Conservation (phyloP, 2,797 vertebrate genomes). For the Triplophysa bombifrons region DNA sequence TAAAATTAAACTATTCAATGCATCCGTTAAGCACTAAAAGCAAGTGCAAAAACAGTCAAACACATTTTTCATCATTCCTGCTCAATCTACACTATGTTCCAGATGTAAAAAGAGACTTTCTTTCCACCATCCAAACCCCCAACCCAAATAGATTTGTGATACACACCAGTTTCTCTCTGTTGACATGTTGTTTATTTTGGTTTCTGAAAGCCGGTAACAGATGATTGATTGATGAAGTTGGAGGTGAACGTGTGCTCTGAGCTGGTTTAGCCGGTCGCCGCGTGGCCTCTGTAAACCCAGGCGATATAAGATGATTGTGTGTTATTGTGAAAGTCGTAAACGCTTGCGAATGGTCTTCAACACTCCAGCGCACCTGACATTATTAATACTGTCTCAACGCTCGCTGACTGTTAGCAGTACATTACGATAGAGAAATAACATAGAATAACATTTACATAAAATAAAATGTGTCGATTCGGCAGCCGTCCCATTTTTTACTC, state of each 20-base stretch:
- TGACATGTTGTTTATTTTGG: conserved; percentile 69
- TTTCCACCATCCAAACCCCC: background rate
- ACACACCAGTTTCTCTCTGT: conserved; percentile 42
- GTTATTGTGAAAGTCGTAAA: conserved; percentile 74
- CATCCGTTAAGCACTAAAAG: background rate
- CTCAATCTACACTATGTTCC: background rate
- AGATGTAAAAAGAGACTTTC: background rate
- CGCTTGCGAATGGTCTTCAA: conserved; percentile 72
- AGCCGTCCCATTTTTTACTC: background rate
- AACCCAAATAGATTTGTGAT: background rate
- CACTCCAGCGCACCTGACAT: conserved; percentile 71
- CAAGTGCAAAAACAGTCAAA: background rate
- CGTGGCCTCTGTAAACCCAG: conserved; percentile 68
- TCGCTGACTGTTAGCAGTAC: conserved; percentile 61
- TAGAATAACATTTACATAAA: conserved; percentile 63
- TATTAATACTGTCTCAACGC: conserved; percentile 69
- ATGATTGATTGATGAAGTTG: conserved; percentile 73
- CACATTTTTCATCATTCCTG: no score
- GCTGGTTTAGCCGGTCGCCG: conserved; percentile 72
- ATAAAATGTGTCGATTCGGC: conserved; percentile 67
- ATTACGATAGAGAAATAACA: conserved; percentile 57
- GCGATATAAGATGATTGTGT: conserved; percentile 76
- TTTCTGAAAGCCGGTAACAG: conserved; percentile 71
- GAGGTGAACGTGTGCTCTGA: conserved; percentile 68
- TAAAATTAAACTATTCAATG: background rate